Percentiles rank a stretch among this genome's conserved stretches.
Conservation (phyloP, 2,888 invertebrate species). For the Chrysolina americana region DNA sequence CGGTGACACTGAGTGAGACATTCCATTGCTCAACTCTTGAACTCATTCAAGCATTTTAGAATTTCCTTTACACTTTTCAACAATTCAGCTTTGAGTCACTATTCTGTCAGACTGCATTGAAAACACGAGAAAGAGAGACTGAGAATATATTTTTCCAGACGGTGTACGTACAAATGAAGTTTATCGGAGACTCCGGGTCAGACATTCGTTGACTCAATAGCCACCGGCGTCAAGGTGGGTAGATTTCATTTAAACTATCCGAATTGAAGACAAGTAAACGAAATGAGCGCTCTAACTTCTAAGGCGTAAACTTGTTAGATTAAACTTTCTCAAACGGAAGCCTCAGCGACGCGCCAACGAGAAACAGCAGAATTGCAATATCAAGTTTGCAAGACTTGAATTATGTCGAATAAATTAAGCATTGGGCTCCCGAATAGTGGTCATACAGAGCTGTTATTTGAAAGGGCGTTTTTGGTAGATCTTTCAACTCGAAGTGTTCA, state of each 20-base stretch:
- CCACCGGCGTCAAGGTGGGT: background rate
- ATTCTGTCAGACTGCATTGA: background rate
- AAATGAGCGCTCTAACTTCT: background rate
- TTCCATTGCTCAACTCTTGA: too few relatives aligned
- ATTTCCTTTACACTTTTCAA: background rate
- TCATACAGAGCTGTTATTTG: too few relatives aligned
- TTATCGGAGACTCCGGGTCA: background rate
- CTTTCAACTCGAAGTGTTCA: too few relatives aligned
- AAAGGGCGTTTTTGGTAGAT: too few relatives aligned
- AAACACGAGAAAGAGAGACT: too few relatives aligned
- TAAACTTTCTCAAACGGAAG: background rate
- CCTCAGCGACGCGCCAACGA: background rate
- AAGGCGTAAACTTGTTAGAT: conserved; percentile 10
- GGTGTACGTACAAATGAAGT: background rate
- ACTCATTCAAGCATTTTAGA: too few relatives aligned
- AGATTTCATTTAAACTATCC: background rate
- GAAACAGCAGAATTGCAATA: conserved; percentile 11
- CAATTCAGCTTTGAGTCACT: background rate
- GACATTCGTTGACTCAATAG: background rate
- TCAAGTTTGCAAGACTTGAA: conserved; percentile 10
- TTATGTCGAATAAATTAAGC: background rate
- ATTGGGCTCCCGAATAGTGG: background rate
- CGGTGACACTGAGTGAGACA: too few relatives aligned
- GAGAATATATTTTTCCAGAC: too few relatives aligned
- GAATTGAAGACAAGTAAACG: conserved; percentile 9